These are phyloP conservation scores for Drosophila colorata DNA, from an alignment of 2,888 invertebrate genomes.

Conservation along the genomic window DNA sequence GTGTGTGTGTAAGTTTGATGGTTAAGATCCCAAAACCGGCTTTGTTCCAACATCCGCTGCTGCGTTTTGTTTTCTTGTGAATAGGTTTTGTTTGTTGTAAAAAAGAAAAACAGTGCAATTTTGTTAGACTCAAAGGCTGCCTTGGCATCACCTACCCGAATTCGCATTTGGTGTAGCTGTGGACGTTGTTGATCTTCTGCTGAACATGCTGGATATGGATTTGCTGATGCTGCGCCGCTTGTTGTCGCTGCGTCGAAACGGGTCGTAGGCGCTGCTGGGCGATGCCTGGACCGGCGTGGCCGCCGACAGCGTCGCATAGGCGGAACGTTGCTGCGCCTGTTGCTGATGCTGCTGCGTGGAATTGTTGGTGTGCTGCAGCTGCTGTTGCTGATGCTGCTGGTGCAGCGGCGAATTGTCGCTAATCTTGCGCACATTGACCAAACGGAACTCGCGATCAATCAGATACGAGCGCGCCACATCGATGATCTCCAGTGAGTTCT, in stretches of 20 bases:
- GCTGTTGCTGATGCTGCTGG: conserved; percentile 86
- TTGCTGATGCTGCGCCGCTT: conserved; percentile 92
- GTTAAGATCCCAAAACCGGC: conserved; percentile 66
- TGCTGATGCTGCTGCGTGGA: conserved; percentile 39
- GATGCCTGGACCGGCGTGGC: conserved; percentile 84
- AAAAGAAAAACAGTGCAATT: conserved; percentile 45
- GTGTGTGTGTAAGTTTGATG: conserved; percentile 24
- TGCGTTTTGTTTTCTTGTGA: conserved; percentile 44
- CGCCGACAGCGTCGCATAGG: conserved; percentile 83
- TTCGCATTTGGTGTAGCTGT: conserved; percentile 24
- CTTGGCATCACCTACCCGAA: conserved; percentile 35
- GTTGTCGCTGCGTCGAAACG: conserved; percentile 88
- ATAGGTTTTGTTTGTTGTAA: conserved; percentile 36
- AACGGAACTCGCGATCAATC: conserved; percentile 91
- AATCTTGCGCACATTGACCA: conserved; percentile 89
- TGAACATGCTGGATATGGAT: conserved; percentile 91
- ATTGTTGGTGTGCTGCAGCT: conserved; percentile 70
- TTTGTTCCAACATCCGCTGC: conserved; percentile 71
- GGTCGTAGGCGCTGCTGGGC: conserved; percentile 85
- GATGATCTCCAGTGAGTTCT: conserved; percentile 88
- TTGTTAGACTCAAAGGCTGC: neutral
- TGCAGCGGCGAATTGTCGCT: conserved; percentile 72
- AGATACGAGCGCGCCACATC: conserved; percentile 92
- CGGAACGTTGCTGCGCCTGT: conserved; percentile 73
- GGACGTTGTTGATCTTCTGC: conserved; percentile 86